These are phyloP conservation scores for Heteromyza rotundicornis DNA, from an alignment of 2,888 invertebrate species.

Conservation along the genomic window DNA sequence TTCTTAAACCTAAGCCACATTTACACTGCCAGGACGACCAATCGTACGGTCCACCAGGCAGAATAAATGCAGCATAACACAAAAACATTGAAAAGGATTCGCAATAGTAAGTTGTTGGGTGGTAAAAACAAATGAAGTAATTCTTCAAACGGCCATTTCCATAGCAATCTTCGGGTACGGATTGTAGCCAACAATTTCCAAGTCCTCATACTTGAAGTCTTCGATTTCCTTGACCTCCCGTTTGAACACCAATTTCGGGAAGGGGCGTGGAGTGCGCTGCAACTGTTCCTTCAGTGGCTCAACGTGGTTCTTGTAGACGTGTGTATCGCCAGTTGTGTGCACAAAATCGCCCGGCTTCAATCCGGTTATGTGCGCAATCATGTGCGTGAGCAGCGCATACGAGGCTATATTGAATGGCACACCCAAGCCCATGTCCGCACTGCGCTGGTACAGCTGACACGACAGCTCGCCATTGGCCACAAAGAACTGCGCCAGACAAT, in stretches of 20 bases:
- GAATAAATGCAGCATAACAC: too few relatives aligned
- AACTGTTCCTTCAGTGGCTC: slow-evolving; percentile 82
- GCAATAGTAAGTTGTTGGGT: too few relatives aligned
- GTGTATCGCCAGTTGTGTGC: slow-evolving; percentile 94
- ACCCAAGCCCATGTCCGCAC: slow-evolving; percentile 98
- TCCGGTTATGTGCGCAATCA: slow-evolving; percentile 95
- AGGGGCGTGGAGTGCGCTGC: slow-evolving; percentile 75
- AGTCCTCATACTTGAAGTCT: slow-evolving; percentile 86
- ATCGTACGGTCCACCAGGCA: too few relatives aligned
- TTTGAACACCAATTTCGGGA: slow-evolving; percentile 81
- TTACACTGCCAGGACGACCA: too few relatives aligned
- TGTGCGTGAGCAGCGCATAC: slow-evolving; percentile 89
- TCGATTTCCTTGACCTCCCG: slow-evolving; percentile 79
- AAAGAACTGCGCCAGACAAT: slow-evolving; percentile 93
- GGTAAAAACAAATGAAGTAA: too few relatives aligned
- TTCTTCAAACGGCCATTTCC: slow-evolving; percentile 70
- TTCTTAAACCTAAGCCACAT: too few relatives aligned
- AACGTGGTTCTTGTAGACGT: slow-evolving; percentile 91
- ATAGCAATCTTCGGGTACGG: slow-evolving; percentile 90
- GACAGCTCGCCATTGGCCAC: slow-evolving; percentile 84
- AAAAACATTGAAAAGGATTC: too few relatives aligned
- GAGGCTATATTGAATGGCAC: slow-evolving; percentile 99
- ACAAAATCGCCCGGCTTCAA: slow-evolving; percentile 92
- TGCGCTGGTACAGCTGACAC: slow-evolving; percentile 93
- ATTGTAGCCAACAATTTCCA: slow-evolving; percentile 81